A percentile compares a stretch with the other conserved stretches of the same genome.
These are phyloP conservation scores for Clangula hyemalis DNA, from an alignment of 2,797 vertebrate genomes.

Conservation along the genomic window DNA sequence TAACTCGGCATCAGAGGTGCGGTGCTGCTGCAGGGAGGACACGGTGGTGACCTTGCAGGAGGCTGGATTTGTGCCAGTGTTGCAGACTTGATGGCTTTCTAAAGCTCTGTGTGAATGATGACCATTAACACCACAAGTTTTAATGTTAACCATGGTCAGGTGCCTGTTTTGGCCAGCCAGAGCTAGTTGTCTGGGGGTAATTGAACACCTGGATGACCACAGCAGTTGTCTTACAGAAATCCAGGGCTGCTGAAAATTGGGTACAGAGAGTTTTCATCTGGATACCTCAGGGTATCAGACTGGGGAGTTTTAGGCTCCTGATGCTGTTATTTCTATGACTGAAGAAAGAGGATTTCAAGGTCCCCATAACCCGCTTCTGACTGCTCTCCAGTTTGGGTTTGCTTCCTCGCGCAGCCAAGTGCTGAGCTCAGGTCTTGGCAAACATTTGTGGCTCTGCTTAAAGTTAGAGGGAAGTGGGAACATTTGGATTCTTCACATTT, in stretches of 20 bases:
- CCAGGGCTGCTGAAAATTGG: neutral
- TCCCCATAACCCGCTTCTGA: neutral
- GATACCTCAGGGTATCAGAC: fast-evolving
- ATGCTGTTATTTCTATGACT: neutral
- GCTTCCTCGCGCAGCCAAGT: neutral
- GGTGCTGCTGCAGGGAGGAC: neutral
- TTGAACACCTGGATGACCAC: neutral
- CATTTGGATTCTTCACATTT: neutral
- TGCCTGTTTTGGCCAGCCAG: neutral
- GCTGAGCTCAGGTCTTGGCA: neutral
- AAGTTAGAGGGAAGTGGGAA: neutral
- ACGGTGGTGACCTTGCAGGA: neutral
- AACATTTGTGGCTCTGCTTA: neutral
- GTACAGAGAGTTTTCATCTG: neutral
- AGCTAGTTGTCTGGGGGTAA: neutral
- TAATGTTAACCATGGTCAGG: neutral
- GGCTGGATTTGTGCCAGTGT: neutral
- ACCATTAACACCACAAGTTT: neutral
- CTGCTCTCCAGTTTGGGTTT: neutral
- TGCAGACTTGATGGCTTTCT: neutral
- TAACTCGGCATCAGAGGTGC: neutral
- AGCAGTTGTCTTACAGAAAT: neutral
- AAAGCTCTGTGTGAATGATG: fast-evolving
- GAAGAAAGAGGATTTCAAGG: neutral
- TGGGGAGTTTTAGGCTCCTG: neutral